Evolutionary conservation across 1,140 invertebrate species (phyloP).

Genomic region (Tenebrio molitor): DNA sequence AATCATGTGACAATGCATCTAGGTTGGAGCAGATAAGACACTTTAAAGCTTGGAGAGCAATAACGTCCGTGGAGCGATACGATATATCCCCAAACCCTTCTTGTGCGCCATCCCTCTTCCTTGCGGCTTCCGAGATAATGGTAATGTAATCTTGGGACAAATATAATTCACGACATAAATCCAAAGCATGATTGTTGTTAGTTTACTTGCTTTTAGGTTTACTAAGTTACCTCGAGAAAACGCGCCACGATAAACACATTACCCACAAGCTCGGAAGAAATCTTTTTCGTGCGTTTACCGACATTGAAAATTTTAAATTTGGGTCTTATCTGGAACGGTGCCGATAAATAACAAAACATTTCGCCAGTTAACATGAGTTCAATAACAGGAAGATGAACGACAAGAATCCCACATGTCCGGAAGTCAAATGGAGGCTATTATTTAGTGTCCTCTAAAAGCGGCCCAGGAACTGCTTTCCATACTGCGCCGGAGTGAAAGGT

Average conservation of each 20-base stretch:
- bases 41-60: slow-evolving; percentile 53
- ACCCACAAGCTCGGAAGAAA: neutral
- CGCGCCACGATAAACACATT: slow-evolving; percentile 39
- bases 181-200: slow-evolving; percentile 58
- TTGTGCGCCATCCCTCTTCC: slow-evolving; percentile 48
- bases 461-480: slow-evolving; percentile 32
- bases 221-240: slow-evolving; percentile 57
- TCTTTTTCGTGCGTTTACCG: neutral
- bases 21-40: slow-evolving; percentile 54
- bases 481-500: slow-evolving; percentile 8
- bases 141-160: slow-evolving; percentile 65
- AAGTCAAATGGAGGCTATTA: slow-evolving; percentile 35
- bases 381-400: slow-evolving; percentile 27
- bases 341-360: slow-evolving; percentile 33
- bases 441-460: slow-evolving; percentile 35
- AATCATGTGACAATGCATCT: slow-evolving; percentile 55
- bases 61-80: slow-evolving; percentile 47
- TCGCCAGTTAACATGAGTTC: slow-evolving; percentile 21
- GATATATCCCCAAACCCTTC: slow-evolving; percentile 52
- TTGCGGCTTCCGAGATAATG: slow-evolving; percentile 61
- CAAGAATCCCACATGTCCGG: slow-evolving; percentile 22
- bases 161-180: slow-evolving; percentile 64
- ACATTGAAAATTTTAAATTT: slow-evolving; percentile 13
- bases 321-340: neutral
- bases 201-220: slow-evolving; percentile 60